phyloP scores from a whole-genome alignment of 1,140 invertebrate genomes.

The Conus ventricosus region DNA sequence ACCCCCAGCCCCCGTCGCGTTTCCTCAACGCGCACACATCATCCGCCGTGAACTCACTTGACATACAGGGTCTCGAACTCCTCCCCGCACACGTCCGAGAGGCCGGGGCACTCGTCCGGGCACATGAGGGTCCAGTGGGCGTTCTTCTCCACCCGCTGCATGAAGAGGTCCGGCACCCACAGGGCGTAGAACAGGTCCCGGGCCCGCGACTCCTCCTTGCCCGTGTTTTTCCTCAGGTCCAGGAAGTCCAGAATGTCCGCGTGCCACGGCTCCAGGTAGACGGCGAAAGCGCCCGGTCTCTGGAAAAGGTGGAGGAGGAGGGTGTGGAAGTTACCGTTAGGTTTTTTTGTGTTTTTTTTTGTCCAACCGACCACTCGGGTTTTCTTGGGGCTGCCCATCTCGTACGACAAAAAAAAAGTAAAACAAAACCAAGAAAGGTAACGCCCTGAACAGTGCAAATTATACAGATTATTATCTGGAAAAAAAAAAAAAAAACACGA shows the following conservation, averaged over 20 bases:
- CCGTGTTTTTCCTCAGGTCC: constrained; percentile 92
- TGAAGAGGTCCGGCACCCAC: constrained; percentile 99
- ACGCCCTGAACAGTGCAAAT: too few species aligned
- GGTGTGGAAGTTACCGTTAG: background rate
- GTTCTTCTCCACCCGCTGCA: constrained; percentile 94
- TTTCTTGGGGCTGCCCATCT: background rate
- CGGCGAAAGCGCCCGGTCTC: constrained; percentile 97
- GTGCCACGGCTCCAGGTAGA: constrained; percentile 99
- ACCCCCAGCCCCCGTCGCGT: too few species aligned
- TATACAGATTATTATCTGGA: too few species aligned
- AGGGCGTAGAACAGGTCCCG: constrained; percentile 98
- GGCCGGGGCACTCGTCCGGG: constrained; percentile 92
- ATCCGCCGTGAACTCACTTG: constrained; percentile 75
- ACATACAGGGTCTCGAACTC: constrained; percentile 95
- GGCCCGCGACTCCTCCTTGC: constrained; percentile 78
- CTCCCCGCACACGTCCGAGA: constrained; percentile 94
- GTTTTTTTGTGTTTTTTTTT: background rate
- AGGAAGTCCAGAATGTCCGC: constrained; percentile 97
- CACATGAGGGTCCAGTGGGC: constrained; percentile 97
- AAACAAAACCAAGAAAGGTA: too few species aligned
- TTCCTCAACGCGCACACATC: too few species aligned
- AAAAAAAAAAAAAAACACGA: too few species aligned
- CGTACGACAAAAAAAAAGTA: too few species aligned
- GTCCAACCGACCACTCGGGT: background rate
- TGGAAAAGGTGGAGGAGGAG: constrained; percentile 50